phyloP scores from a whole-genome alignment of 2,113 vertebrate genomes.

The Petaurus breviceps region DNA sequence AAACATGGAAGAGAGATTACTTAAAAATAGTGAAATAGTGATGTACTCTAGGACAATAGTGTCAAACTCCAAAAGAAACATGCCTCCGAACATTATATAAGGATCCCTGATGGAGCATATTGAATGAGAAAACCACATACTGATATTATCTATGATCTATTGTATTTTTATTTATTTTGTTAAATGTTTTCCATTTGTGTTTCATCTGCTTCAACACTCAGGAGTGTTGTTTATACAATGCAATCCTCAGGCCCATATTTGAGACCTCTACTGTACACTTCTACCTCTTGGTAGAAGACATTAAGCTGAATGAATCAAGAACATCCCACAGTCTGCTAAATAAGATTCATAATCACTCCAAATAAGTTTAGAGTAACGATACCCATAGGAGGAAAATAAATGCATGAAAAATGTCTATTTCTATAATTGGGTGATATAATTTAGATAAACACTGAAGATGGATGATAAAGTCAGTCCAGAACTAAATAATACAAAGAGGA shows the following conservation, averaged over 20 bases:
- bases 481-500: not conserved
- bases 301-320: not conserved
- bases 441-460: not conserved
- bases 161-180: not conserved
- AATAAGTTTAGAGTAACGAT: not conserved
- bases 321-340: not conserved
- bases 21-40: not conserved
- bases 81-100: not conserved
- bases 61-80: not conserved
- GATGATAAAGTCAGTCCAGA: not conserved
- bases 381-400: not conserved
- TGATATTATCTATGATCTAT: not conserved
- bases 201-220: no score
- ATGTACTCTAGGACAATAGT: not conserved
- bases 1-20: no score
- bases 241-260: no score
- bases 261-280: not conserved
- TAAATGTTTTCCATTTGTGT: no score
- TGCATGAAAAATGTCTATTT: not conserved
- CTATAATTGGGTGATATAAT: not conserved
- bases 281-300: not conserved
- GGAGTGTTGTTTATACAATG: no score
- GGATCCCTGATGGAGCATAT: not conserved
- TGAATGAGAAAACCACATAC: not conserved
- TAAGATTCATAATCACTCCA: not conserved